Evolutionary conservation across 2,797 vertebrate genomes (phyloP), one percentile per base, ranked within the genome.

Genomic region (Threskiornis aethiopicus): DNA sequence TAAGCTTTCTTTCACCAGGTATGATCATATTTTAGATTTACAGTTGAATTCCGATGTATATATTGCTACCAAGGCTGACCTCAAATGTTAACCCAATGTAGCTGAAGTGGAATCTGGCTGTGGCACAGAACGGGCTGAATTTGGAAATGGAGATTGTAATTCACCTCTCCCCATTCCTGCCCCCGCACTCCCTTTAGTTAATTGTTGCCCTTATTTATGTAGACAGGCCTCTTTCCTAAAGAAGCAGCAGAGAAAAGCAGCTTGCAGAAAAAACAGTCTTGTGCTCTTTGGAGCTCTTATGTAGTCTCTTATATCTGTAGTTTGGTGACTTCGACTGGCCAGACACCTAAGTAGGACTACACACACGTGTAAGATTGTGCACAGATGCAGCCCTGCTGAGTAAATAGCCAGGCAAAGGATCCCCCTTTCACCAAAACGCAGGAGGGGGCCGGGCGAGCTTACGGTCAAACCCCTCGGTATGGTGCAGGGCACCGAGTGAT

Each of bases 381-480:
- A 35, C 47, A 57, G 51, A 58, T 16, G 16, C 44, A 72, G 39
- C 13, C 33, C 29, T 69, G 54, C 35, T 61, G 35, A 42, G 25
- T 14, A 28, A 55, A 42, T 28, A 44, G 19, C 12, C 80, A 47
- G 55, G 57, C 20, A 35, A 35, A 75, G 21, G 33, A 37, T 39
- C 5, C 8, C 5, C 15, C 12, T 21, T 11, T 28, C 71, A 57
- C 13, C 1, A 1, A 71, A 83, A 62, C 0, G 0, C 2, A 4
- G 18, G 31, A 75, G 24, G 8, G 13, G 16, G 10, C 0, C 0
- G 0, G 31, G 28, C 1, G 3, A 75, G 11, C 29, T 65, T 24
- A 25, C 0, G 4, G 15, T 54, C 37, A 51, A 80, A n/a, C 6
- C 6, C 33, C 44, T 69, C 1, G 2, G 24, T 21, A 14, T 58